Evolutionary conservation across 2,113 vertebrate genomes (phyloP), one percentile per base, ranked within the genome.

Genomic region (Opisthocomus hoazin): DNA sequence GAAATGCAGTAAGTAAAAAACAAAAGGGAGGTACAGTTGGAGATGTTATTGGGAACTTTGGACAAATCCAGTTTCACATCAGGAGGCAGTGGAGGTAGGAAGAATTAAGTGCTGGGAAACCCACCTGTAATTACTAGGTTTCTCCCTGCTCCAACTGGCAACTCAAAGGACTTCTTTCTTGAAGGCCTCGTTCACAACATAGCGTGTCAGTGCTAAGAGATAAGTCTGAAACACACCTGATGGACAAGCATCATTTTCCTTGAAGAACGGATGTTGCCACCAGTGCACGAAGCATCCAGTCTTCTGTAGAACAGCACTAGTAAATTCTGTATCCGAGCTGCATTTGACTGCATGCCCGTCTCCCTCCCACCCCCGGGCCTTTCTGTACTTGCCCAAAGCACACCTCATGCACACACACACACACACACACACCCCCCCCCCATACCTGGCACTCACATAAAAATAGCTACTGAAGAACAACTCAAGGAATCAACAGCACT

Each of bases 281-380:
- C 16, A 68, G n/a, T 17, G 26, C 57, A 29, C 9, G 27, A 37
- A 45, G 9, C 9, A 54, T 5, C 34, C 57, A 24, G 9, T 16
- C 17, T 82, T 19, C 11, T 56, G 39, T 2, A 87, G 69, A 58
- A 39, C 10, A 68, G 37, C 16, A 30, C 30, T 4, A 51, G 18
- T 29, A 79, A 81, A 68, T 56, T 16, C n/a, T 64, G 11, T 54
- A 21, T 15, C 56, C 14, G 61, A 69, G 30, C 2, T 82, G 14
- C 48, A 39, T 64, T 66, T 50, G 4, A 45, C 37, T 57, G 65
- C 64, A 48, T 17, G 24, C 20, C 27, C 15, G 4, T 22, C 30
- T 57, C 2, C 8, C n/a, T n/a, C n/a, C 18, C 6, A 16, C 27
- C 11, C 1, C 32, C 37, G 3, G 0, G 1, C 53, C 24, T 43